Percentiles rank a stretch among this genome's conserved stretches.
Evolutionary conservation across 2,113 vertebrate genomes (phyloP).

Genomic region (Takifugu flavidus): DNA sequence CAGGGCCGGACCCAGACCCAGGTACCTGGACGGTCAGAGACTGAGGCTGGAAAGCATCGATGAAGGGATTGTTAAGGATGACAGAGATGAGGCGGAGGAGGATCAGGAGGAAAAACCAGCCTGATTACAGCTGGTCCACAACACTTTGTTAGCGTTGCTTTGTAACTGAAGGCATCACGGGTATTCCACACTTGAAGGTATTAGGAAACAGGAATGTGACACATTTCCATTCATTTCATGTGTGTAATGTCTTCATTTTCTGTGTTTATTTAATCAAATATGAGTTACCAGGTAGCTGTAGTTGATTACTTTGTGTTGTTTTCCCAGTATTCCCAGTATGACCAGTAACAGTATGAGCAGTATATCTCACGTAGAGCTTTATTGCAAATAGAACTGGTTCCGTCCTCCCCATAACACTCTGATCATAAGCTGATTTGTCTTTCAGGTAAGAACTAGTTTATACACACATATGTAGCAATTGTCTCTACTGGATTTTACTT

Average conservation of each 20-base stretch:
- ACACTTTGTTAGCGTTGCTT: too few relatives aligned
- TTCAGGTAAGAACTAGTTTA: neutral
- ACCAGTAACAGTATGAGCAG: too few relatives aligned
- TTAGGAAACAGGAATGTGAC: constrained; percentile 19
- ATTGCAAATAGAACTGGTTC: neutral
- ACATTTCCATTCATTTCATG: constrained; percentile 31
- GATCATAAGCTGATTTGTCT: neutral
- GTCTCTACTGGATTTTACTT: neutral
- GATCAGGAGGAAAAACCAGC: constrained; percentile 43
- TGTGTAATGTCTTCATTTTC: constrained; percentile 29
- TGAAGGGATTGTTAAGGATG: constrained; percentile 84
- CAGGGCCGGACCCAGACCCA: constrained; percentile 65
- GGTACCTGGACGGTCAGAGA: constrained; percentile 81
- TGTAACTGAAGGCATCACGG: neutral
- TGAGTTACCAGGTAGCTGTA: constrained; percentile 34
- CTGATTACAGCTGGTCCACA: constrained; percentile 15
- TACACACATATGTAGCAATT: neutral
- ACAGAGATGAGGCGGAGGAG: constrained; percentile 55
- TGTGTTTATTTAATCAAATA: constrained; percentile 38
- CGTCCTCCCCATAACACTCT: neutral
- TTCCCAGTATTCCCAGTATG: constrained; percentile 9
- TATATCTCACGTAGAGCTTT: neutral
- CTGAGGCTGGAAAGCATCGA: constrained; percentile 92
- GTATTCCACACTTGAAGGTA: constrained; percentile 42
- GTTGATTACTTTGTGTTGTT: constrained; percentile 20